Percentiles rank a stretch among this genome's conserved stretches.
These are phyloP conservation scores for Montipora cactus DNA, from an alignment of 64 coral and sea anemone species.

Conservation along the genomic window DNA sequence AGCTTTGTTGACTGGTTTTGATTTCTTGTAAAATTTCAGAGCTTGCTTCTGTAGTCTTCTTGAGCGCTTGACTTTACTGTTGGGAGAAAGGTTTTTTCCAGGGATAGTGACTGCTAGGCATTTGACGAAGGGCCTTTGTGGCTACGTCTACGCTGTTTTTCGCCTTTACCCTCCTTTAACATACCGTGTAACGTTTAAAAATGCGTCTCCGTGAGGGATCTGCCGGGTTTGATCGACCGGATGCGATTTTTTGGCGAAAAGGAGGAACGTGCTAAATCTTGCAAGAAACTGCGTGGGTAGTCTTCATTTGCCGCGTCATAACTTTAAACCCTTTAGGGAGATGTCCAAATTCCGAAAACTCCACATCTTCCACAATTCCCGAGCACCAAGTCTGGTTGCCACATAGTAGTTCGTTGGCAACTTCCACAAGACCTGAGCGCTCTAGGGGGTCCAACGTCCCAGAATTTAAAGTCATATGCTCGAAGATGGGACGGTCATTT, in stretches of 20 bases:
- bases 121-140: background rate
- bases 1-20: slow-evolving; percentile 20
- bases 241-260: background rate
- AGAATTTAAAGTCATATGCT: background rate
- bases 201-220: background rate
- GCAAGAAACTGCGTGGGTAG: background rate
- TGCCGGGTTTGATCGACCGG: background rate
- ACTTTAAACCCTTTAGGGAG: background rate
- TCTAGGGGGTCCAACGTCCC: background rate
- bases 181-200: background rate
- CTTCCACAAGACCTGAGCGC: background rate
- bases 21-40: slow-evolving; percentile 9
- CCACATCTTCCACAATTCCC: background rate
- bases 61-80: background rate
- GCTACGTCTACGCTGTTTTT: background rate
- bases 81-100: slow-evolving; percentile 14
- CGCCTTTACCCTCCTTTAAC: background rate
- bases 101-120: slow-evolving; percentile 28
- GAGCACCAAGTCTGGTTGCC: background rate
- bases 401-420: background rate
- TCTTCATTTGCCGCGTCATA: background rate
- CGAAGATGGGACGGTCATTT: background rate
- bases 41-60: background rate
- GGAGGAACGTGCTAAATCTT: background rate
- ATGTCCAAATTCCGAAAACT: background rate